Conservation (phyloP, 2,888 invertebrate species). For the Colostygia pectinataria region DNA sequence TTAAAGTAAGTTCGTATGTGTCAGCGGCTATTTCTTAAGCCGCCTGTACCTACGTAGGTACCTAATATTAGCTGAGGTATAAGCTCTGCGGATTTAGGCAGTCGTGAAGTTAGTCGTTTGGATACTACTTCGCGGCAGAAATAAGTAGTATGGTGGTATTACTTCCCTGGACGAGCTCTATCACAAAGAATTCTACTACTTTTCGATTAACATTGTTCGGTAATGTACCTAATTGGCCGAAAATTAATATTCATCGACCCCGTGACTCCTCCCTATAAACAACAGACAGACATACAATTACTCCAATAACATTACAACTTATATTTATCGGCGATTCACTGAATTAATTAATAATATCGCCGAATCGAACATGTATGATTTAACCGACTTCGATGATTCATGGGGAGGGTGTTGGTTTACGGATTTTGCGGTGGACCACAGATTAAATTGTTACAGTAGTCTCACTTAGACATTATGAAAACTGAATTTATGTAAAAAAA, state of each 20-base stretch:
- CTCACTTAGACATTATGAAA: too few species aligned
- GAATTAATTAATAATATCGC: conserved; percentile 39
- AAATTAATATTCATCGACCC: conserved; percentile 20
- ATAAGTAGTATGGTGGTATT: too few species aligned
- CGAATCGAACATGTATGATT: conserved; percentile 36
- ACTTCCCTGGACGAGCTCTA: too few species aligned
- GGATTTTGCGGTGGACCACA: background rate
- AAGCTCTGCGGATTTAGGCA: too few species aligned
- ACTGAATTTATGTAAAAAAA: too few species aligned
- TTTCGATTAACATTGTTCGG: background rate
- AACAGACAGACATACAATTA: conserved; percentile 21
- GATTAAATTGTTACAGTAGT: background rate
- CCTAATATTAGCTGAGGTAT: too few species aligned
- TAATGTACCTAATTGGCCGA: conserved; percentile 4
- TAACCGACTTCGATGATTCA: conserved; percentile 34
- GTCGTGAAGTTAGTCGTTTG: too few species aligned
- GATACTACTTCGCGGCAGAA: too few species aligned
- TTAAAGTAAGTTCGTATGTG: too few species aligned
- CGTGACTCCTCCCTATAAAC: conserved; percentile 24
- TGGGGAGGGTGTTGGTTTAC: conserved; percentile 16
- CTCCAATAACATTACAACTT: conserved; percentile 30
- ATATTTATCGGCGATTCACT: conserved; percentile 35
- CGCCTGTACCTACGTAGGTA: too few species aligned
- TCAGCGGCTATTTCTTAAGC: too few species aligned
- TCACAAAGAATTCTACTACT: too few species aligned